These are phyloP conservation scores for Nomada hirtipes DNA, from an alignment of 2,888 invertebrate genomes.

Conservation along the genomic window DNA sequence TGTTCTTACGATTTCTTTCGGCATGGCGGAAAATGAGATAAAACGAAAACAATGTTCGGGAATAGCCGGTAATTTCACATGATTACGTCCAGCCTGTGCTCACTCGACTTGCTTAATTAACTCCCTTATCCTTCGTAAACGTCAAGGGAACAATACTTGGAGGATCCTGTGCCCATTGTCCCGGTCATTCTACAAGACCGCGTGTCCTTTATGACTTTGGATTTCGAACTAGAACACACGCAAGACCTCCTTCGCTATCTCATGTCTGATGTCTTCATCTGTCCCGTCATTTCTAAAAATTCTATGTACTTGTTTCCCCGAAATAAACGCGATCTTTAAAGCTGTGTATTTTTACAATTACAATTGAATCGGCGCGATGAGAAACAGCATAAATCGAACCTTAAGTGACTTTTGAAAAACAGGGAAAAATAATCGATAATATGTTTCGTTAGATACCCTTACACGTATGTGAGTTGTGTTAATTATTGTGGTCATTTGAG, in stretches of 20 bases:
- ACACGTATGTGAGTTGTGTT: too few relatives aligned
- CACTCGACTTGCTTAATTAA: constrained; percentile 59
- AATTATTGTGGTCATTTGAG: too few relatives aligned
- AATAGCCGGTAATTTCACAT: constrained; percentile 52
- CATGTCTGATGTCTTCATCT: not conserved
- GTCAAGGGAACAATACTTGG: constrained; percentile 55
- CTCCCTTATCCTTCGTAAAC: constrained; percentile 58
- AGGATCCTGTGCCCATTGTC: constrained; percentile 36
- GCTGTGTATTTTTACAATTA: too few relatives aligned
- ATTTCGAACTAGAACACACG: constrained; percentile 45
- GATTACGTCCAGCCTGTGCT: constrained; percentile 54
- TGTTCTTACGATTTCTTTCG: constrained; percentile 33
- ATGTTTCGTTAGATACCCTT: too few relatives aligned
- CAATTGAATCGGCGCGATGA: too few relatives aligned
- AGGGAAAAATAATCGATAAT: too few relatives aligned
- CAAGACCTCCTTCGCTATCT: not conserved
- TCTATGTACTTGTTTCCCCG: not conserved
- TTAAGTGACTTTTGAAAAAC: too few relatives aligned
- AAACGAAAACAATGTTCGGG: constrained; percentile 40
- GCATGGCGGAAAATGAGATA: constrained; percentile 13
- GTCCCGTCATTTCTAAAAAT: not conserved
- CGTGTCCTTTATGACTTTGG: constrained; percentile 59
- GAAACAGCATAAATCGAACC: too few relatives aligned
- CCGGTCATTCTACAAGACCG: constrained; percentile 55
- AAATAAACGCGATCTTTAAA: too few relatives aligned